These are phyloP conservation scores for Apotomis betuletana DNA, from an alignment of 2,888 invertebrate species.

Conservation along the genomic window DNA sequence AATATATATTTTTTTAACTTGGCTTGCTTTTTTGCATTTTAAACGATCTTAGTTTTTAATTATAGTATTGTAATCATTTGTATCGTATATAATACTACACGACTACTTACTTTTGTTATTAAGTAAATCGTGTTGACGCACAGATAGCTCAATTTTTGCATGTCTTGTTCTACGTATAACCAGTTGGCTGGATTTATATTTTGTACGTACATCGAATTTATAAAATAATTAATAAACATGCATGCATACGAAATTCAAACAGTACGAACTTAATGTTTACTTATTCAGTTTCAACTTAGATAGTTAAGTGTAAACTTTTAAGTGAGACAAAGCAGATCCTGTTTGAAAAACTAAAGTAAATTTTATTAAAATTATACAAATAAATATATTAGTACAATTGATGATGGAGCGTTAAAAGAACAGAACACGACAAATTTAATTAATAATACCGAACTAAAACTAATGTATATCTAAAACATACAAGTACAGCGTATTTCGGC, in stretches of 20 bases:
- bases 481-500: no score
- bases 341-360: neutral
- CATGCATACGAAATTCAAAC: conserved; percentile 32
- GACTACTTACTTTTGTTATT: conserved; percentile 65
- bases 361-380: neutral
- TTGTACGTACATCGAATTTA: conserved; percentile 68
- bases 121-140: conserved; percentile 68
- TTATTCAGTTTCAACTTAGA: no score
- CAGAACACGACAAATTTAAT: neutral
- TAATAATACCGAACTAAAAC: neutral
- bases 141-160: conserved; percentile 74
- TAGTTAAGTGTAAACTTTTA: neutral
- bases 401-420: neutral
- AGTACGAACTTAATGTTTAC: conserved; percentile 22
- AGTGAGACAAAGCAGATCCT: neutral
- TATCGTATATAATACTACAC: conserved; percentile 51
- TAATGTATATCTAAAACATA: no score
- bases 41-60: conserved; percentile 52
- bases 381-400: neutral
- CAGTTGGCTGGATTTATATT: conserved; percentile 56
- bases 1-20: conserved; percentile 45
- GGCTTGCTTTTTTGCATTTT: conserved; percentile 71
- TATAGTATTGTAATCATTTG: conserved; percentile 47
- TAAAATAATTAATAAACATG: conserved; percentile 29
- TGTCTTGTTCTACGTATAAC: conserved; percentile 55